phyloP scores from a whole-genome alignment of 2,113 vertebrate species.

The Argyrosomus japonicus region DNA sequence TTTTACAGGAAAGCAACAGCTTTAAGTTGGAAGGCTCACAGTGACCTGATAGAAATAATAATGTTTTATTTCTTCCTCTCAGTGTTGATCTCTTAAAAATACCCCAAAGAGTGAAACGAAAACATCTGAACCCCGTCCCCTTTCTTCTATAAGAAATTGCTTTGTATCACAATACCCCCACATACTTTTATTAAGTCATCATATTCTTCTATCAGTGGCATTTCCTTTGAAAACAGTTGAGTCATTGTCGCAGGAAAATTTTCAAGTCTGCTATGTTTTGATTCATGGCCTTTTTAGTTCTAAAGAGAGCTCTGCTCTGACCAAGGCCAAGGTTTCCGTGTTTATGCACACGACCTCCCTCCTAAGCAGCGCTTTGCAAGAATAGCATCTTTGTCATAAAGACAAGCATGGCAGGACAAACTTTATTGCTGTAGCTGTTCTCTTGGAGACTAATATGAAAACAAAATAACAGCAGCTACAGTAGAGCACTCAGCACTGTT shows the following conservation, averaged over 20 bases:
- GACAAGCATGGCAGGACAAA: background rate
- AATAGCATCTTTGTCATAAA: slow-evolving; percentile 17
- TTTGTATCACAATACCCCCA: background rate
- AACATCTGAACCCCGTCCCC: background rate
- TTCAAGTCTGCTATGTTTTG: background rate
- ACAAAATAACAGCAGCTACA: background rate
- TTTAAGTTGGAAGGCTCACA: background rate
- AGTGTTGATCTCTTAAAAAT: slow-evolving; percentile 3
- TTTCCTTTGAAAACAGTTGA: slow-evolving; percentile 17
- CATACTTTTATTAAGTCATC: background rate
- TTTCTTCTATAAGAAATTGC: background rate
- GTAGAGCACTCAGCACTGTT: background rate
- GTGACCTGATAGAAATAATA: background rate
- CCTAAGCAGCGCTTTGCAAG: slow-evolving; percentile 9
- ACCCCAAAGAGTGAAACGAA: background rate
- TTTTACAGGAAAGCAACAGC: background rate
- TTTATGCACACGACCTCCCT: slow-evolving; percentile 13
- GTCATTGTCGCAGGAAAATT: background rate
- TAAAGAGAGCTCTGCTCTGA: background rate
- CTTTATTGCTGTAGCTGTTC: slow-evolving; percentile 3
- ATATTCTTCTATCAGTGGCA: background rate
- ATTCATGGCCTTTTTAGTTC: slow-evolving; percentile 22
- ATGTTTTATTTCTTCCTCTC: slow-evolving; percentile 23
- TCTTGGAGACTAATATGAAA: background rate
- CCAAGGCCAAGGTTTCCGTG: slow-evolving; percentile 3